These are phyloP conservation scores for Enteromius paludinosus DNA, from an alignment of 2,797 vertebrate species.

Conservation along the genomic window DNA sequence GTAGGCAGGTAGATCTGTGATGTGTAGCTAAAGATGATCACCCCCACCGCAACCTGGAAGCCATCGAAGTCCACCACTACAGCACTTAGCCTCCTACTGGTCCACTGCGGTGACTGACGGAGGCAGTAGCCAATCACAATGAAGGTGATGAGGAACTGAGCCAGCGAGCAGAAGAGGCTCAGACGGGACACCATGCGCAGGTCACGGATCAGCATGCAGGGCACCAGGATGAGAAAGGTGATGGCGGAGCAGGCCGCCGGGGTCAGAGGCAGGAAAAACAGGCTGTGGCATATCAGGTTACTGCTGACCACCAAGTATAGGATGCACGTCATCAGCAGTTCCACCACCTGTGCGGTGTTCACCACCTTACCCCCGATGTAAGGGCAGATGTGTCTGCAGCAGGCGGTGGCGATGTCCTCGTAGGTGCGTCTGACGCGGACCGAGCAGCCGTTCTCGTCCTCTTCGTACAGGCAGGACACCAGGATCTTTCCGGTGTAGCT, in stretches of 20 bases:
- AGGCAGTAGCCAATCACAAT: constrained; percentile 80
- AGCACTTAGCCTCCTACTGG: constrained; percentile 73
- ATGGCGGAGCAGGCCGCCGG: constrained; percentile 76
- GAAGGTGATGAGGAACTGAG: constrained; percentile 81
- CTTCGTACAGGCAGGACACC: constrained; percentile 80
- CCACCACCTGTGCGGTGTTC: constrained; percentile 70
- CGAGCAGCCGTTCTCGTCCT: constrained; percentile 71
- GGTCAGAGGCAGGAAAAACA: constrained; percentile 69
- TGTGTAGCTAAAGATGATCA: constrained; percentile 89
- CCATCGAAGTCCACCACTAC: constrained; percentile 77
- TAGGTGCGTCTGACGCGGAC: constrained; percentile 78
- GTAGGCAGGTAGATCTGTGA: constrained; percentile 86
- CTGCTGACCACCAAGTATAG: constrained; percentile 82
- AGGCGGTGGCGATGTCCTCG: constrained; percentile 80
- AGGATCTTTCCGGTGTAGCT: constrained; percentile 84
- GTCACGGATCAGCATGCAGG: constrained; percentile 80
- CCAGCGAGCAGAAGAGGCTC: constrained; percentile 84
- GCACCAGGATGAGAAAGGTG: constrained; percentile 76
- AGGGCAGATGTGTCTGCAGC: constrained; percentile 74
- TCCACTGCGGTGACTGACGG: constrained; percentile 76
- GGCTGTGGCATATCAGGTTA: constrained; percentile 78
- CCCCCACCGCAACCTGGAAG: constrained; percentile 81
- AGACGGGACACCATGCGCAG: constrained; percentile 80
- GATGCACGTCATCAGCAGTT: constrained; percentile 83
- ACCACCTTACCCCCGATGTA: constrained; percentile 75